phyloP scores from a whole-genome alignment of 2,797 vertebrate species.

The Pogonophryne albipinna region DNA sequence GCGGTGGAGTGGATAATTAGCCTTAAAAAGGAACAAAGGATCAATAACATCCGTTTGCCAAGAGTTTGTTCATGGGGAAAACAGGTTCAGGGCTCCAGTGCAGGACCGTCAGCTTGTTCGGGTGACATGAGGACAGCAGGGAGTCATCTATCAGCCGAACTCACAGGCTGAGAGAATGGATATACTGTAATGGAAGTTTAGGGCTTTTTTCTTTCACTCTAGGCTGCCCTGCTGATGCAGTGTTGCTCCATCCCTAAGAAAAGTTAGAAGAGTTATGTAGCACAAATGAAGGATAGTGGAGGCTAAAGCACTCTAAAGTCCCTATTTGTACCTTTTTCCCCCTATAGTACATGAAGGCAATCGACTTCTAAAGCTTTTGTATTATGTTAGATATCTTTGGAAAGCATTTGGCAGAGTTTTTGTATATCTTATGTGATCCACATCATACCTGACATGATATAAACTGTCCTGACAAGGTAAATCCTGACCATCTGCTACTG shows the following conservation, averaged over 20 bases:
- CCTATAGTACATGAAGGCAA: too few relatives aligned
- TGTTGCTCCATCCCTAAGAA: constrained; percentile 9
- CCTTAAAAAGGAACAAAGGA: constrained; percentile 81
- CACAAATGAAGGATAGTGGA: constrained; percentile 17
- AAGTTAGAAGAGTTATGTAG: constrained; percentile 6
- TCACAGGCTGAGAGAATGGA: constrained; percentile 32
- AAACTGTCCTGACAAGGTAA: constrained; percentile 52
- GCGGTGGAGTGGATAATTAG: constrained; percentile 83
- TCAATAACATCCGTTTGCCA: constrained; percentile 74
- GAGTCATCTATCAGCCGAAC: constrained; percentile 56
- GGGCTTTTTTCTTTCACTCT: constrained; percentile 13
- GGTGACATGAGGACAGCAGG: constrained; percentile 48
- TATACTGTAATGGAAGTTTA: constrained; percentile 44
- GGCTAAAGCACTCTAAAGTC: too few relatives aligned
- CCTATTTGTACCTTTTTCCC: too few relatives aligned
- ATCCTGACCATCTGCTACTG: constrained; percentile 48
- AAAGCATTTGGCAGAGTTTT: constrained; percentile 20
- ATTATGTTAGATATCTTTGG: too few relatives aligned
- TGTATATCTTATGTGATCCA: constrained; percentile 17
- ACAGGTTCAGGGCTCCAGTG: constrained; percentile 51
- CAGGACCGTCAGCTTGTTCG: constrained; percentile 41
- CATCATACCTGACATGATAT: constrained; percentile 44
- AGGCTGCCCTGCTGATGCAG: constrained; percentile 29
- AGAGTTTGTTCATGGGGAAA: constrained; percentile 71
- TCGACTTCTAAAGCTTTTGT: too few relatives aligned